Percentiles rank a stretch among this genome's conserved stretches.
Conservation (phyloP, 2,888 invertebrate species). For the Notodonta ziczac region DNA sequence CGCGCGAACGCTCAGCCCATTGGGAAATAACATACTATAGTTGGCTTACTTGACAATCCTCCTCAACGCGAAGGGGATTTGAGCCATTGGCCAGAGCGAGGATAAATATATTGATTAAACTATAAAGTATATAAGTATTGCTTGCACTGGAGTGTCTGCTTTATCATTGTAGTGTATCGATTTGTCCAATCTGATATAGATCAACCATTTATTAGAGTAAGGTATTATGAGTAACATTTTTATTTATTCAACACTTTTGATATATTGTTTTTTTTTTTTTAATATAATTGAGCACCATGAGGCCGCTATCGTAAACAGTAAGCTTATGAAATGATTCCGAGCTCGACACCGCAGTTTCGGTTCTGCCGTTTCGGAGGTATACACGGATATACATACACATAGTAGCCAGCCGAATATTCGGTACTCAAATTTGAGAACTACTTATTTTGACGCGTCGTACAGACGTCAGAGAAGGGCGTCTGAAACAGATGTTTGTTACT, state of each 20-base stretch:
- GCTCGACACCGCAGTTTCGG: neutral
- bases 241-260: slow-evolving; percentile 29
- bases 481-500: no score
- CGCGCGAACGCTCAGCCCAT: no score
- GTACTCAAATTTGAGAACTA: no score
- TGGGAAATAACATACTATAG: no score
- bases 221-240: slow-evolving; percentile 20
- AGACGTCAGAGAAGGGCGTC: no score
- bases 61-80: no score
- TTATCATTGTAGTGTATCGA: slow-evolving; percentile 1
- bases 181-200: slow-evolving; percentile 4
- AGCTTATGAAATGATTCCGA: neutral
- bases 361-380: neutral
- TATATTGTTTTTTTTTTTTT: slow-evolving; percentile 3
- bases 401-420: no score
- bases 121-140: neutral
- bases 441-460: no score
- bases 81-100: no score
- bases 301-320: neutral
- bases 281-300: slow-evolving; percentile 3
- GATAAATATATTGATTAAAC: no score
- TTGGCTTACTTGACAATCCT: no score
- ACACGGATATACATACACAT: neutral
- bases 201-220: slow-evolving; percentile 14
- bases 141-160: neutral